Evolutionary conservation across 37 sponge, comb jelly and placozoan genomes (phyloP), one percentile per base, ranked within the genome.

Genomic region (Geodia barretti): DNA sequence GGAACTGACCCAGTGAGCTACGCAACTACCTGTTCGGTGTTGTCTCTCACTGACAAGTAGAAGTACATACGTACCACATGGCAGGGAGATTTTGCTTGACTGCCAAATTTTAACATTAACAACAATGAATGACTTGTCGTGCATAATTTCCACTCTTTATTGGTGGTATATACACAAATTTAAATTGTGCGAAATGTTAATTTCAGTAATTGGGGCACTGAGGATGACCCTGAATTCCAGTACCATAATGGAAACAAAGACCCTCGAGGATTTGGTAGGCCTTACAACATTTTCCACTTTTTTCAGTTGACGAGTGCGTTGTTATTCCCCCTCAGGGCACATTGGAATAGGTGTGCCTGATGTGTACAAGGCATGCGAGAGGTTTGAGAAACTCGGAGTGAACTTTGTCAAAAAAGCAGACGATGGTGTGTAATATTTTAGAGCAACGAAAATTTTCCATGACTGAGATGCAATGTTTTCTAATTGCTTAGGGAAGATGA

Each of bases 311-410:
- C 11, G 54, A 47, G 54, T 47, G 14, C 54, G 14, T 47, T 47
- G 54, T 47, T 7, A n/a, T n/a, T n/a, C n/a, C n/a, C n/a, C n/a
- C n/a, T n/a, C 65, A 93, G 94, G 94, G 21, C 94, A 93, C 62
- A 93, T 93, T 82, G 94, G 94, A 9, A 81, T 93, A 70, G 68
- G 65, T 59, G 94, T 93, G 31, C 94, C 94, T 39, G 94, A 93
- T 79, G 94, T 93, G 33, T 79, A 93, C 63, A 79, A 76, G 62
- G 94, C 94, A 26, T 93, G 94, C 68, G 94, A 93, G 67, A 78
- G 94, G 42, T 93, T 93, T 81, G 87, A 89, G 38, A 72, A 76
- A 28, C 81, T 93, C 0, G 94, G 94, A 54, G 87, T 89, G 17
- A 82, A 89, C 60, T 93, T 93, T 71, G 75, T 93, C 24, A 93